Conservation (phyloP, 2,113 vertebrate species). For the Panurus biarmicus region DNA sequence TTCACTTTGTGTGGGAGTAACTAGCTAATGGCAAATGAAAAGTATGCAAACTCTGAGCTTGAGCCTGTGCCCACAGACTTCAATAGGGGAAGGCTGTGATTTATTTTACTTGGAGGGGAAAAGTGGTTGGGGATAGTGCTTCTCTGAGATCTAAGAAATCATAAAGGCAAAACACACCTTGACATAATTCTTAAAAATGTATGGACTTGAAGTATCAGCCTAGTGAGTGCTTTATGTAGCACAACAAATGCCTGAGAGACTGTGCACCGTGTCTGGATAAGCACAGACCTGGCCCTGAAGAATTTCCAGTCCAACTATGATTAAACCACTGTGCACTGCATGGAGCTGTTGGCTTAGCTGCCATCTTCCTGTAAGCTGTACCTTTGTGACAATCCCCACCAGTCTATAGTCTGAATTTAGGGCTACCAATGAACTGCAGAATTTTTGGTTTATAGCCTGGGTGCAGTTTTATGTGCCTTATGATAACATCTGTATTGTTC, state of each 20-base stretch:
- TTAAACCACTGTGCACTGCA: background rate
- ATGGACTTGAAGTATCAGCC: background rate
- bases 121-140: background rate
- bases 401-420: background rate
- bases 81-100: background rate
- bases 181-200: background rate
- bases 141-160: background rate
- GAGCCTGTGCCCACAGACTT: background rate
- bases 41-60: conserved; percentile 14
- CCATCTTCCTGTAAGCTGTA: background rate
- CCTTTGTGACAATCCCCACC: background rate
- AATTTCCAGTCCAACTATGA: background rate
- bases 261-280: background rate
- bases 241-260: background rate
- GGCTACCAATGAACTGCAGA: background rate
- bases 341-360: background rate
- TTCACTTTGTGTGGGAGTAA: conserved; percentile 24
- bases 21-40: conserved; percentile 40
- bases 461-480: background rate
- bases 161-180: background rate
- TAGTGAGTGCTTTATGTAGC: background rate
- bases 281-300: background rate
- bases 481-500: background rate
- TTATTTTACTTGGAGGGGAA: background rate
- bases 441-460: accelerated